These are phyloP conservation scores for Helleia helle DNA, from an alignment of 2,888 invertebrate species.

Conservation along the genomic window DNA sequence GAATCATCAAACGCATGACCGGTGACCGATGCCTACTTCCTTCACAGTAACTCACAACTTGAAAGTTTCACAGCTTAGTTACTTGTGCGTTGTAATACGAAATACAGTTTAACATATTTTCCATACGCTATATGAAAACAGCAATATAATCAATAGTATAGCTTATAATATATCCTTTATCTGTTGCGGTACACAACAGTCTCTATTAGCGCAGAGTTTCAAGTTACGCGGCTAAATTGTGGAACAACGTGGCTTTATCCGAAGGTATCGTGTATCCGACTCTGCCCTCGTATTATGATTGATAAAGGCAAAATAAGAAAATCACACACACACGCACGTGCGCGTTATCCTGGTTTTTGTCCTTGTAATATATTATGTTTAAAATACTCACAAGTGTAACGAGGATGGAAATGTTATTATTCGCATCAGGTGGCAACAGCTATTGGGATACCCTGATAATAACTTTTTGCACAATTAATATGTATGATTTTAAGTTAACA, in stretches of 20 bases:
- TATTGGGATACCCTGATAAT: too few relatives aligned
- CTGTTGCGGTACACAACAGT: slow-evolving; percentile 21
- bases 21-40: neutral
- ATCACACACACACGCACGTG: neutral
- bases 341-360: neutral
- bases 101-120: neutral
- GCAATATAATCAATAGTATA: neutral
- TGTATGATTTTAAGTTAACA: too few relatives aligned
- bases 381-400: too few relatives aligned
- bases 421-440: too few relatives aligned
- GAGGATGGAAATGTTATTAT: too few relatives aligned
- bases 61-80: neutral
- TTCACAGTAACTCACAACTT: neutral
- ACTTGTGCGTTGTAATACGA: neutral
- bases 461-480: too few relatives aligned
- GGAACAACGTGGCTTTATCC: slow-evolving; percentile 50
- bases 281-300: slow-evolving; percentile 5
- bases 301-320: slow-evolving; percentile 1
- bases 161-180: neutral
- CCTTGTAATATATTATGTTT: too few relatives aligned
- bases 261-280: slow-evolving; percentile 41
- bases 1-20: neutral
- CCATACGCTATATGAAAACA: neutral
- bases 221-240: slow-evolving; percentile 59
- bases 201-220: slow-evolving; percentile 52